Base-by-base conservation (phyloP, 2,888 invertebrate species). In the Gastracanthus pulcherrimus region DNA sequence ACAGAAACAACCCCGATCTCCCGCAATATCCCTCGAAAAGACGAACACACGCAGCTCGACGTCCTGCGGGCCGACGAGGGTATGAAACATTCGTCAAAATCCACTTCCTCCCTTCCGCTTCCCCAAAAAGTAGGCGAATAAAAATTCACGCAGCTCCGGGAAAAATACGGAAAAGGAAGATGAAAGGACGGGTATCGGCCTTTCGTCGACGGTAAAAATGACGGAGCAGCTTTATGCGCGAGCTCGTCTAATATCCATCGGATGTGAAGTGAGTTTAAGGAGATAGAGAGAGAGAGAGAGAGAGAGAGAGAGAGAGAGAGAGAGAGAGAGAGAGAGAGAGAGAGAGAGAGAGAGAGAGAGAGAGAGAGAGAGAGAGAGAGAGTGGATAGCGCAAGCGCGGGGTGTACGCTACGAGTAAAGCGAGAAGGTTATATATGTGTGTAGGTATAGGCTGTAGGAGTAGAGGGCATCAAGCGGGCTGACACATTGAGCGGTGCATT, bases 301-400 rank as follows among this genome's bases (percentile, higher is more conserved):
- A 16, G 38, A 76, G 75, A 55, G 34, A 38, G 84, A 83, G 41
- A 85, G 86, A 69, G 84, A 81, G 71, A 70, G 86, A n/a, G 58
- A 66, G 92, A 86, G 48, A 93, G 85, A 83, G 92, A 82, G 55
- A 92, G 11, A 34, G 55, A 76, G 75, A 66, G 64, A 66, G 75
- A 16, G 38, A 76, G 75, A 55, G 34, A 38, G 84, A 83, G 41
- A n/a, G 58, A 66, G 92, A 86, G 48, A 93, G 85, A 83, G 92
- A 82, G 55, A 92, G 11, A 34, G 55, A 76, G 75, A 66, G 64
- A 66, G 75, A 16, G 38, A 76, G 75, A 55, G 34, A 38, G 84
- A 83, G 41, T n/a, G n/a, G n/a, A n/a, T n/a, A n/a, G n/a, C n/a
- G n/a, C n/a, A n/a, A n/a, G n/a, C n/a, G n/a, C 38, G 19, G 19